Evolutionary conservation across 1,140 invertebrate species (phyloP).

Genomic region (Saxidomus purpurata): DNA sequence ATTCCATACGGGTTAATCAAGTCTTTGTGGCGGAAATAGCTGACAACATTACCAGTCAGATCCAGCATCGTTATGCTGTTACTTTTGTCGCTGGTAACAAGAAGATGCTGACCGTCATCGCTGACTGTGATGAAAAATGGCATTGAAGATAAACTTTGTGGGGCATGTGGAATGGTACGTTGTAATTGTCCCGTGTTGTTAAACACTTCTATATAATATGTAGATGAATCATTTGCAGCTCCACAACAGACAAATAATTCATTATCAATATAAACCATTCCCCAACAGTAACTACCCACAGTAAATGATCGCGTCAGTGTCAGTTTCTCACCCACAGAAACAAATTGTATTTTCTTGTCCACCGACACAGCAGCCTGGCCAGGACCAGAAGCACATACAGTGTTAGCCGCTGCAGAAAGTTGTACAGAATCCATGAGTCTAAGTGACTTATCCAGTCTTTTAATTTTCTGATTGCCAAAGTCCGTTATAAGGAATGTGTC

Average conservation of each 20-base stretch:
- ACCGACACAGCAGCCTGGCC: neutral
- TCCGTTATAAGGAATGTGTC: no score
- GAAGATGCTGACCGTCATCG: neutral
- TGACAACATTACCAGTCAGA: neutral
- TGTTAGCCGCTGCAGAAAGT: neutral
- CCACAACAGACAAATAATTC: neutral
- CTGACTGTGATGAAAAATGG: neutral
- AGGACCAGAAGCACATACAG: neutral
- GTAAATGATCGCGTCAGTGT: neutral
- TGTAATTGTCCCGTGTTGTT: no score
- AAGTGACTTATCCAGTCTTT: no score
- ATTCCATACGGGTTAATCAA: neutral
- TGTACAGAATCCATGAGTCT: neutral
- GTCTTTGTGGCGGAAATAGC: neutral
- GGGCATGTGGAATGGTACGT: no score
- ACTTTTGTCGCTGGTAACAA: neutral
- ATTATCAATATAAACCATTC: neutral
- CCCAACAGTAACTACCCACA: neutral
- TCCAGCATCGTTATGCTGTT: neutral
- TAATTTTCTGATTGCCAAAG: no score
- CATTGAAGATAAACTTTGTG: neutral
- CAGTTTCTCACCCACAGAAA: neutral
- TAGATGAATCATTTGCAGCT: neutral
- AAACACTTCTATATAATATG: no score
- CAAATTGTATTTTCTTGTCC: neutral